phyloP scores from a whole-genome alignment of 2,797 vertebrate genomes.

The Oophaga sylvatica region DNA sequence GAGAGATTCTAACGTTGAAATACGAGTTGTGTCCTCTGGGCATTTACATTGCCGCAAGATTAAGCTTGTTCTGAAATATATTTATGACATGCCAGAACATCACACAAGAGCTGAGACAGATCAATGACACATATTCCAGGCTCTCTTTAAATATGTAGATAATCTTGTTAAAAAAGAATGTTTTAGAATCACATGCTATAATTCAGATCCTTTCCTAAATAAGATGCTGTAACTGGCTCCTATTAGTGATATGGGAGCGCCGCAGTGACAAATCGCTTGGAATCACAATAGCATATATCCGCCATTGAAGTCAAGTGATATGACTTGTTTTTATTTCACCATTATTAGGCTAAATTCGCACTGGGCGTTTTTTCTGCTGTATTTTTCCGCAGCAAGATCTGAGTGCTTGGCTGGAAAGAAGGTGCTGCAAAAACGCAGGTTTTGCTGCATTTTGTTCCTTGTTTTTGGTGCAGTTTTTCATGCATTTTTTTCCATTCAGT shows the following conservation, averaged over 20 bases:
- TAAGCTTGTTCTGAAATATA: slow-evolving; percentile 57
- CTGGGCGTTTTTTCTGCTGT: no score
- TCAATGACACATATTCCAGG: slow-evolving; percentile 47
- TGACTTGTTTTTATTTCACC: not conserved
- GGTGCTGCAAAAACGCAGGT: no score
- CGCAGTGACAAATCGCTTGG: not conserved
- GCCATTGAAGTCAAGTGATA: not conserved
- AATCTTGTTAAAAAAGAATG: slow-evolving; percentile 50
- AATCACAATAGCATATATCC: not conserved
- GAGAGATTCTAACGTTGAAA: slow-evolving; percentile 53
- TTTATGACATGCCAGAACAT: slow-evolving; percentile 55
- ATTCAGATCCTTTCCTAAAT: slow-evolving; percentile 27
- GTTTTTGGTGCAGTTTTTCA: not conserved
- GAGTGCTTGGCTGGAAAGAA: no score
- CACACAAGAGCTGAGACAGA: slow-evolving; percentile 40
- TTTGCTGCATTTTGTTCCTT: not conserved
- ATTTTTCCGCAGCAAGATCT: no score
- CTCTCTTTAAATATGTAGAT: slow-evolving; percentile 46
- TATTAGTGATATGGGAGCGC: slow-evolving; percentile 4
- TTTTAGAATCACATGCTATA: slow-evolving; percentile 19
- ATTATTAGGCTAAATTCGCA: not conserved
- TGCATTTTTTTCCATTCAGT: not conserved
- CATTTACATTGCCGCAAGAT: slow-evolving; percentile 55
- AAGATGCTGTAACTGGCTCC: slow-evolving; percentile 6
- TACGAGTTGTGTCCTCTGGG: slow-evolving; percentile 52